Evolutionary conservation across 2,113 vertebrate species (phyloP).

Genomic region (Electrona antarctica): DNA sequence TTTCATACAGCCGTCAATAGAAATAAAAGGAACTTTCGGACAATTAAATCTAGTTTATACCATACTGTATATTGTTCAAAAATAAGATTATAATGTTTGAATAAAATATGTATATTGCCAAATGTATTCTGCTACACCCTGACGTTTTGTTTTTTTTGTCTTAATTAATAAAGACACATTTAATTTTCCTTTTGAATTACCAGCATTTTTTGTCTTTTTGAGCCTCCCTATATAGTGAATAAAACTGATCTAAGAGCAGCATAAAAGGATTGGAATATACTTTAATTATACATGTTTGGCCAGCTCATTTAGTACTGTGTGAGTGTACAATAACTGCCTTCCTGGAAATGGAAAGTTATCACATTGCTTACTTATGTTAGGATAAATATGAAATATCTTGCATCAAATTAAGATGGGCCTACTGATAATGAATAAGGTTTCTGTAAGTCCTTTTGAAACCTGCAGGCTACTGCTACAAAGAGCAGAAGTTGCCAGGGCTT

Average conservation of each 20-base stretch:
- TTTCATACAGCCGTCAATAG: slow-evolving; percentile 69
- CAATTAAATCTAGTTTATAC: slow-evolving; percentile 56
- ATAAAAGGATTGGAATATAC: background rate
- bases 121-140: background rate
- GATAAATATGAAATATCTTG: no score
- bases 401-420: no score
- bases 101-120: slow-evolving; percentile 68
- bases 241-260: slow-evolving; percentile 8
- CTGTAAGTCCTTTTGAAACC: no score
- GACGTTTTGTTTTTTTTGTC: background rate
- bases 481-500: no score
- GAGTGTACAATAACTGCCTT: background rate
- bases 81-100: slow-evolving; percentile 55
- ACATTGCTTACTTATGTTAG: no score
- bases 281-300: background rate
- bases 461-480: no score
- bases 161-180: no score
- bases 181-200: no score
- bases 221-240: background rate
- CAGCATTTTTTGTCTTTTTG: no score
- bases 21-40: slow-evolving; percentile 39
- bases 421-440: no score
- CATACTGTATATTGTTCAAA: slow-evolving; percentile 56
- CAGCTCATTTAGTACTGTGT: background rate
- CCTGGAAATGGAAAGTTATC: background rate